Evolutionary conservation across 2,888 invertebrate species (phyloP).

Genomic region (Cetonia aurata): DNA sequence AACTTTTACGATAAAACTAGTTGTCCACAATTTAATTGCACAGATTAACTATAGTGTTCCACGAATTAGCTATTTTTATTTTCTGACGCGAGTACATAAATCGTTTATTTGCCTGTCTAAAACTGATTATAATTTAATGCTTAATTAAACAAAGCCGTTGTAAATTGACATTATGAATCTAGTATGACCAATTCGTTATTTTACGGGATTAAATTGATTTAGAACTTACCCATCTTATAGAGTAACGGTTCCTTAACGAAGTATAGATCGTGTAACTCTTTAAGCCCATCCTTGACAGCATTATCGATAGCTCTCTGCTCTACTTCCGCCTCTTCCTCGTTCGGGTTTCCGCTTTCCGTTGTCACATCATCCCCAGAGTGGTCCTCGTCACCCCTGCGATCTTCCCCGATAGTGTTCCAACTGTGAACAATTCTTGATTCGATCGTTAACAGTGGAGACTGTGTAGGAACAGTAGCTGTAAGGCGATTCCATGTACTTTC

Average conservation of each 20-base stretch:
- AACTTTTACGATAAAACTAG: too few species aligned
- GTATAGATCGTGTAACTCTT: slow-evolving; percentile 76
- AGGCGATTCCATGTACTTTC: slow-evolving; percentile 22
- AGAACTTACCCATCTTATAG: slow-evolving; percentile 72
- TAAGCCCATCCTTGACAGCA: slow-evolving; percentile 77
- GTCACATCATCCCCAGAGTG: neutral
- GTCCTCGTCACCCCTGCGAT: slow-evolving; percentile 2
- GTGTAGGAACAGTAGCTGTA: too few species aligned
- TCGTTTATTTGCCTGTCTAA: too few species aligned
- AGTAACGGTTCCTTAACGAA: slow-evolving; percentile 71
- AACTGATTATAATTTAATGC: too few species aligned
- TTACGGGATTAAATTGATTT: slow-evolving; percentile 3
- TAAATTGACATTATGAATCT: too few species aligned
- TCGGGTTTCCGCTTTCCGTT: slow-evolving; percentile 7
- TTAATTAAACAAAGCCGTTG: too few species aligned
- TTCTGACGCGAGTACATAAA: too few species aligned
- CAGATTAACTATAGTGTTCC: too few species aligned
- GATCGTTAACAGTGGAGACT: neutral
- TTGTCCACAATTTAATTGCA: too few species aligned
- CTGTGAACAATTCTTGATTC: slow-evolving; percentile 29
- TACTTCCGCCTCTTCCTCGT: neutral
- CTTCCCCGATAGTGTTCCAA: neutral
- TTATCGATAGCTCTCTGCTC: slow-evolving; percentile 70
- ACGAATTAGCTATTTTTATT: too few species aligned
- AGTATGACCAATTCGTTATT: too few species aligned